Percentiles rank a stretch among this genome's conserved stretches.
Evolutionary conservation across 1,140 invertebrate species (phyloP).

Genomic region (Plodia interpunctella): DNA sequence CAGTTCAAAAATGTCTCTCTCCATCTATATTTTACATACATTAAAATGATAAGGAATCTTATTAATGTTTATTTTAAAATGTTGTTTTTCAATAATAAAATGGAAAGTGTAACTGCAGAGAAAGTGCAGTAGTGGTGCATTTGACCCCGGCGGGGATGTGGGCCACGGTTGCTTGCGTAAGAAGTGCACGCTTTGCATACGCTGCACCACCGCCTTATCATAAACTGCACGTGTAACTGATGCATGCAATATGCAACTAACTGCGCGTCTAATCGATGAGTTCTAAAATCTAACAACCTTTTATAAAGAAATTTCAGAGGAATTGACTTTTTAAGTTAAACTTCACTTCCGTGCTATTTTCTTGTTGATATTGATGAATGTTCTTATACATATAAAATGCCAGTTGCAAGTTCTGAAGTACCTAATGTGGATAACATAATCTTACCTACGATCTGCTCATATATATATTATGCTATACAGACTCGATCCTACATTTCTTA

Average conservation of each 20-base stretch:
- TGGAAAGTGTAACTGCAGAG: constrained; percentile 59
- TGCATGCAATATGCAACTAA: not conserved
- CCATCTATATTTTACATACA: not conserved
- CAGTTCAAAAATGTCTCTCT: too few relatives aligned
- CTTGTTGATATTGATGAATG: too few relatives aligned
- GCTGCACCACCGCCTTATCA: not conserved
- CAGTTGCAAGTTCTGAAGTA: too few relatives aligned
- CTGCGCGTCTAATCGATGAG: not conserved
- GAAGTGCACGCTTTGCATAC: constrained; percentile 33
- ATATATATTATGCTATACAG: too few relatives aligned
- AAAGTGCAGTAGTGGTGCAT: constrained; percentile 42
- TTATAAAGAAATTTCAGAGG: too few relatives aligned
- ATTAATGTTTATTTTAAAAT: not conserved
- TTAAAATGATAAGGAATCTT: not conserved
- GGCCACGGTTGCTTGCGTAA: constrained; percentile 47
- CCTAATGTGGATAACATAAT: too few relatives aligned
- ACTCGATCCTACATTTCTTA: too few relatives aligned
- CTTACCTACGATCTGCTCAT: too few relatives aligned
- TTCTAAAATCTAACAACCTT: too few relatives aligned
- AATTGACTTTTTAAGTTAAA: too few relatives aligned
- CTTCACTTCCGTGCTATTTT: too few relatives aligned
- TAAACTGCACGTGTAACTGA: not conserved
- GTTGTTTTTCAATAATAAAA: not conserved
- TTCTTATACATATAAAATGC: too few relatives aligned
- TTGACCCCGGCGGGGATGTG: constrained; percentile 56